phyloP scores from a whole-genome alignment of 2,888 invertebrate genomes.

The Amphipyra tragopoginis region DNA sequence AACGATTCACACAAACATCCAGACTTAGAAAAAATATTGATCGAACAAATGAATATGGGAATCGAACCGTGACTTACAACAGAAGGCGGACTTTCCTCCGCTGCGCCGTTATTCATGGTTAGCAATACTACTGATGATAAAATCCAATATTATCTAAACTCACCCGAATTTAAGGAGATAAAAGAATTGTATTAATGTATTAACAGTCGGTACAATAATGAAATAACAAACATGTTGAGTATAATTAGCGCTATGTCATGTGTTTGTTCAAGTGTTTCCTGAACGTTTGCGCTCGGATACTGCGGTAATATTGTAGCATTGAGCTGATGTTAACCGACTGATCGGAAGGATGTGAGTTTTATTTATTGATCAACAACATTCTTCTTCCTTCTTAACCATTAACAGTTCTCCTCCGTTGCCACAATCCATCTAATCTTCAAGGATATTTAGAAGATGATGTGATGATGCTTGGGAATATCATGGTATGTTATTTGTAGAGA shows the following conservation, averaged over 20 bases:
- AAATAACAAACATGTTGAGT: slow-evolving; percentile 11
- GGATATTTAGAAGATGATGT: no score
- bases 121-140: no score
- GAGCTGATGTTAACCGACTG: slow-evolving; percentile 1
- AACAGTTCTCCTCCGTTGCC: no score
- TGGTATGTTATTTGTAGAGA: no score
- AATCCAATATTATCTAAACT: background rate
- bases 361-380: background rate
- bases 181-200: background rate
- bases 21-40: slow-evolving; percentile 19
- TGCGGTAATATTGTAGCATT: slow-evolving; percentile 12
- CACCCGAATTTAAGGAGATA: background rate
- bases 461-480: no score
- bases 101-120: background rate
- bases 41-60: slow-evolving; percentile 23
- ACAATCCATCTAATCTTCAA: no score
- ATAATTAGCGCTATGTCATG: slow-evolving; percentile 37
- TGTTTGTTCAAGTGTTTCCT: slow-evolving; percentile 48
- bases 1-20: slow-evolving; percentile 12
- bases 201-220: slow-evolving; percentile 9
- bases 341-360: background rate
- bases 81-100: slow-evolving; percentile 6
- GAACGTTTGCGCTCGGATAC: slow-evolving; percentile 2
- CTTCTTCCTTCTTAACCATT: no score
- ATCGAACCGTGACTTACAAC: slow-evolving; percentile 29